Base-by-base conservation (phyloP, 2,113 vertebrate genomes). In the Sigmodon hispidus region DNA sequence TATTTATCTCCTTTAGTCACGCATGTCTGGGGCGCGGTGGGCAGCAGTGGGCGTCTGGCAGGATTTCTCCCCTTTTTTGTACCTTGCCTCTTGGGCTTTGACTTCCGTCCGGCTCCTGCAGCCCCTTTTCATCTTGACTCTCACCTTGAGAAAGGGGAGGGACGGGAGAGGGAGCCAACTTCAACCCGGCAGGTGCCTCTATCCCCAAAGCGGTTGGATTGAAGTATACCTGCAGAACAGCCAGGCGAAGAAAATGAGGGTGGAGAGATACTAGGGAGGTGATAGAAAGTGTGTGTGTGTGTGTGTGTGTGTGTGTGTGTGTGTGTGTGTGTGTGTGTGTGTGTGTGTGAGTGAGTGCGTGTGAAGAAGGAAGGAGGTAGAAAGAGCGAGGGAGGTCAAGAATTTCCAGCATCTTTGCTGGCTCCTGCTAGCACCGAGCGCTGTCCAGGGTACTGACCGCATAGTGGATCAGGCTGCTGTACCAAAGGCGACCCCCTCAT, bases 381-480 rank as follows among this genome's bases (percentile, higher is more conserved):
- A 85, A 89, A 87, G 89, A 79, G 73, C 26, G 2, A 92, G 48
- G 77, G 65, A 85, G 50, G 55, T 95, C 72, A 50, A n/a, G 80
- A 80, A 80, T 94, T 85, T 70, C 36, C 80, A 61, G 75, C 43
- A 3, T 84, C 36, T 72, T 26, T 45, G 40, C 69, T 16, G 84
- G 89, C 94, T 1, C 36, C 4, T 0, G n/a, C 19, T 3, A 7
- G 69, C 77, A 57, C 59, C 34, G 48, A 93, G 96, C 91, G 83
- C 98, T 98, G 98, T 98, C 98, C 98, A 87, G 31, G 97, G 98
- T 98, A 40, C 98, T 99, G 98, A 98, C 87, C n/a, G 48, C n/a
- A 55, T 81, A 57, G 0, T 0, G 7, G 43, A 55, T 83, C 52
- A 7, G 31, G 61, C 77, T 63, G 67, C 40, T 2, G 34, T 0